Evolutionary conservation across 2,888 invertebrate species (phyloP), one percentile per base, ranked within the genome.

Genomic region (Megamerina dolium): DNA sequence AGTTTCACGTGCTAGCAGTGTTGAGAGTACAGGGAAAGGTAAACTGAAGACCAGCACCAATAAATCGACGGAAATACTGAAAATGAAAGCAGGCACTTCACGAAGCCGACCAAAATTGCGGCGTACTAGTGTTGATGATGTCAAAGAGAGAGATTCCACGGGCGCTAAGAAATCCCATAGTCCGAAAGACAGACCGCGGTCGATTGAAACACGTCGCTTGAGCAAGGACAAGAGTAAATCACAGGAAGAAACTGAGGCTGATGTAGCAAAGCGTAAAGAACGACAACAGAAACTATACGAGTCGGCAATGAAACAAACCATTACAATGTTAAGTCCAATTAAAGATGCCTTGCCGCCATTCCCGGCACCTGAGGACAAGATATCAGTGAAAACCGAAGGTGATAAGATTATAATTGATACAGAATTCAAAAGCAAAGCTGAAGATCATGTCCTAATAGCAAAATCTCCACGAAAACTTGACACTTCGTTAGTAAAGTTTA

Each of bases 201-300:
- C 83, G 0, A 70, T 83, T 45, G 84, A 84, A 58, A 80, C 52
- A 70, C 63, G 68, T 10, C 58, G 61, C 2, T 46, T 70, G 10
- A 68, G 64, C 46, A 67, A 64, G 39, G 84, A 84, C 63, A 75
- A 83, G 49, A 79, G 82, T 4, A 83, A 81, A 60, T 83, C 83
- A 2, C 82, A 82, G 64, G 84, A 84, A 61, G 84, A 84, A 51
- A 81, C 81, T 48, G 84, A 83, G 55, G 78, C 81, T 0, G 83
- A 83, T 63, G 61, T 68, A 21, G 82, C 79, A 2, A 84, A 84
- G 63, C 77, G 85, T 35, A 82, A 83, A 64, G 83, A 83, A 58
- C 79, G 83, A 50, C 85, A 85, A 57, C 85, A 85, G 61, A 80
- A 83, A 75, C 66, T 85, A 2, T 85, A 85, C 55, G 84, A 85